A percentile compares a stretch with the other conserved stretches of the same genome.
phyloP scores from a whole-genome alignment of 2,113 vertebrate genomes.

The Himantopus leucocephalus region DNA sequence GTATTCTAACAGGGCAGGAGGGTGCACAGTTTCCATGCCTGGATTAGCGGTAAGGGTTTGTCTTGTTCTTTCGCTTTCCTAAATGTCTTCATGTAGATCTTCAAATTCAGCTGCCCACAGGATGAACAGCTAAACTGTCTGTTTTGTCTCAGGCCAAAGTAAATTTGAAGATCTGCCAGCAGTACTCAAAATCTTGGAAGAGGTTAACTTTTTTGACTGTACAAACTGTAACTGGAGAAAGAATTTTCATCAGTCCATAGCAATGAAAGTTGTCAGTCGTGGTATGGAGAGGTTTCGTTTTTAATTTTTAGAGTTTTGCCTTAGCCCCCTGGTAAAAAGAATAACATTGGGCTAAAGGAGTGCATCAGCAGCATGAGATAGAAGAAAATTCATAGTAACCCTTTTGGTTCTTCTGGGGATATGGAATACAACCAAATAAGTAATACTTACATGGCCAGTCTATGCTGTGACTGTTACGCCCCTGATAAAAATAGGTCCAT shows the following conservation, averaged over 20 bases:
- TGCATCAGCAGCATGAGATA: neutral
- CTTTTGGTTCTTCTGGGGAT: neutral
- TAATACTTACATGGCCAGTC: neutral
- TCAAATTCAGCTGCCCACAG: neutral
- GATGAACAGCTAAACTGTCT: neutral
- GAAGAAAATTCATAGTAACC: neutral
- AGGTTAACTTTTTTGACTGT: neutral
- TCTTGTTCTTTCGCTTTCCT: neutral
- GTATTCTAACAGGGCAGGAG: neutral
- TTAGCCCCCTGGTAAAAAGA: neutral
- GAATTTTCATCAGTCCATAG: neutral
- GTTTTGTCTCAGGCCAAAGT: neutral
- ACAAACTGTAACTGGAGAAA: neutral
- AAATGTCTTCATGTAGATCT: neutral
- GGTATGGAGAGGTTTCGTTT: neutral
- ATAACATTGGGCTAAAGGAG: neutral
- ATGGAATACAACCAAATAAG: neutral
- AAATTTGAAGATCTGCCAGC: neutral
- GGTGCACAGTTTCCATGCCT: neutral
- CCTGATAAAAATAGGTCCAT: conserved; percentile 27
- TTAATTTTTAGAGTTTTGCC: neutral
- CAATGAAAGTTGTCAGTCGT: neutral
- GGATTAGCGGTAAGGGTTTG: neutral
- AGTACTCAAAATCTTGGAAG: neutral
- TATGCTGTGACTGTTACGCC: neutral